A percentile compares a stretch with the other conserved stretches of the same genome.
Conservation (phyloP, 1,140 invertebrate species). For the Portunus trituberculatus region DNA sequence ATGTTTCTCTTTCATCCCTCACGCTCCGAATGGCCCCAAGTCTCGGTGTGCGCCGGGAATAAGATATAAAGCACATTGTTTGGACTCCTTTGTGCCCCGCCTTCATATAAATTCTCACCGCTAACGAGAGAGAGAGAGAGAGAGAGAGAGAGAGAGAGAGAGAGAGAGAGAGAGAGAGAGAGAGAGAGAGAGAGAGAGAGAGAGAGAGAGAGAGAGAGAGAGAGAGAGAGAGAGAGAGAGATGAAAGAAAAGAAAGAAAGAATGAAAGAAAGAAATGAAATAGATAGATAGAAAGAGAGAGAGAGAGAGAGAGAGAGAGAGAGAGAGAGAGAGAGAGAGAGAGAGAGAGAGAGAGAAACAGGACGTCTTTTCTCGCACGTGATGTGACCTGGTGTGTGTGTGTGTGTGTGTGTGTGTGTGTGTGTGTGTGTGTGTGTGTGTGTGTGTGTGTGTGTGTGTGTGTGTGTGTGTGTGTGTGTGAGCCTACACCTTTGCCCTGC, state of each 20-base stretch:
- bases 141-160: background rate
- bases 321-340: background rate
- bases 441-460: background rate
- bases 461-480: background rate
- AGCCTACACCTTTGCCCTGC: background rate
- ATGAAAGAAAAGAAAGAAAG: background rate
- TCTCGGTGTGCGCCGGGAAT: background rate
- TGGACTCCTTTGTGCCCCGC: background rate
- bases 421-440: slow-evolving; percentile 27
- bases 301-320: background rate
- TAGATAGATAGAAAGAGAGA: too few relatives aligned
- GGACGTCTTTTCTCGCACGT: background rate
- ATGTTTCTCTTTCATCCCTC: background rate
- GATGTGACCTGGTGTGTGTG: background rate
- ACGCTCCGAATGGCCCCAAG: background rate
- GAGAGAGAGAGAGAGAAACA: slow-evolving; percentile 25
- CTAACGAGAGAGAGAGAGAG: background rate
- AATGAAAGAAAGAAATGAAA: background rate
- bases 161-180: background rate
- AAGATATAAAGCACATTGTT: background rate
- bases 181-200: background rate
- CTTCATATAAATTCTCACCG: background rate
- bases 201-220: slow-evolving; percentile 24
- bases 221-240: background rate
- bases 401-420: slow-evolving; percentile 39